Percentiles rank a stretch among this genome's conserved stretches.
phyloP scores from a whole-genome alignment of 2,797 vertebrate genomes.

The Anableps anableps region DNA sequence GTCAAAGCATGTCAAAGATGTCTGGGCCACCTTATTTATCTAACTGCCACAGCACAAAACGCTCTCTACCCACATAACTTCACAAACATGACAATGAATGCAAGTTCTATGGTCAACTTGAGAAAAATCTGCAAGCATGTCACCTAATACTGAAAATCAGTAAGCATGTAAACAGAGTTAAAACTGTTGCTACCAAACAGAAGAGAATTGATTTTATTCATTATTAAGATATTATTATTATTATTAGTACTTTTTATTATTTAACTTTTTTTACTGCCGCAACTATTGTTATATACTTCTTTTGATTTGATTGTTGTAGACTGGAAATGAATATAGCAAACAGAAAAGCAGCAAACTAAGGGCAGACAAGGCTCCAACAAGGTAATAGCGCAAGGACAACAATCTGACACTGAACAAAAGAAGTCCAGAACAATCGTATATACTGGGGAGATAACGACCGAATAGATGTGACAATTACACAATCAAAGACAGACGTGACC shows the following conservation, averaged over 20 bases:
- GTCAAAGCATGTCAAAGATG: slow-evolving; percentile 5
- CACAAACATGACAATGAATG: slow-evolving; percentile 5
- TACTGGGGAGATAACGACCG: not conserved
- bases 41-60: slow-evolving; percentile 1
- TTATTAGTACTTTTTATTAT: not conserved
- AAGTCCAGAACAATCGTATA: not conserved
- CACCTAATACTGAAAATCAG: not conserved
- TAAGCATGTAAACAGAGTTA: not conserved
- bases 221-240: not conserved
- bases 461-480: not conserved
- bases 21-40: slow-evolving; percentile 8
- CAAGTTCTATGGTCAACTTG: not conserved
- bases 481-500: not conserved
- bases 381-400: not conserved
- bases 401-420: slow-evolving; percentile 4
- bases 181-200: not conserved
- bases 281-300: not conserved
- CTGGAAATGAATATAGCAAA: not conserved
- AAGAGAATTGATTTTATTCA: not conserved
- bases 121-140: not conserved
- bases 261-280: not conserved
- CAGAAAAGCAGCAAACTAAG: not conserved
- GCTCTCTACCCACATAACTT: not conserved
- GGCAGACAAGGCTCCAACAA: not conserved
- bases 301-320: not conserved